These are phyloP conservation scores for Limnephilus rhombicus DNA, from an alignment of 2,888 invertebrate species.

Conservation along the genomic window DNA sequence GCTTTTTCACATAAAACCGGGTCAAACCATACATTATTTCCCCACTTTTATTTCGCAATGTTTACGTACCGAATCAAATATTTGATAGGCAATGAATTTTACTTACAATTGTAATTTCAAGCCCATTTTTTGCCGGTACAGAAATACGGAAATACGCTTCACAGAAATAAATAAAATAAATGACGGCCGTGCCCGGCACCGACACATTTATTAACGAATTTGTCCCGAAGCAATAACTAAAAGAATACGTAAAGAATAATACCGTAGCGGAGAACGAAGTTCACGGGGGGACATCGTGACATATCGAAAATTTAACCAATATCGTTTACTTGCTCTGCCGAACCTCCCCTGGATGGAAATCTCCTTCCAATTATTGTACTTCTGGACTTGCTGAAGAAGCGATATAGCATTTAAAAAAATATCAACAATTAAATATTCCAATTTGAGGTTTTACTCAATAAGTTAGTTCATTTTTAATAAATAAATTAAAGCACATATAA, in stretches of 20 bases:
- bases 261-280: constrained; percentile 18
- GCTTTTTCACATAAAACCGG: neutral
- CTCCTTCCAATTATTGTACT: neutral
- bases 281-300: constrained; percentile 31
- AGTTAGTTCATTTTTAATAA: too few relatives aligned
- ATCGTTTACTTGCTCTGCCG: constrained; percentile 21
- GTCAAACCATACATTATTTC: neutral
- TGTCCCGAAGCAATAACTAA: constrained; percentile 28
- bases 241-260: constrained; percentile 18
- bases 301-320: constrained; percentile 53
- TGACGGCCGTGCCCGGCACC: neutral
- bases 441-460: too few relatives aligned
- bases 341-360: constrained; percentile 9
- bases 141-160: neutral
- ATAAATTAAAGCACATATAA: too few relatives aligned
- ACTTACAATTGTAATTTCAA: constrained; percentile 17
- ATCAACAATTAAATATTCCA: too few relatives aligned
- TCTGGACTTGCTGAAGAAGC: neutral
- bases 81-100: constrained; percentile 34
- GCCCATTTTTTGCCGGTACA: neutral
- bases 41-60: neutral
- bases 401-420: neutral
- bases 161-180: constrained; percentile 15
- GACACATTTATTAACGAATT: constrained; percentile 37
- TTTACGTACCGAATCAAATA: neutral